A percentile compares a stretch with the other conserved stretches of the same genome.
phyloP scores from a whole-genome alignment of 2,797 vertebrate species.

The Danio tinwini region DNA sequence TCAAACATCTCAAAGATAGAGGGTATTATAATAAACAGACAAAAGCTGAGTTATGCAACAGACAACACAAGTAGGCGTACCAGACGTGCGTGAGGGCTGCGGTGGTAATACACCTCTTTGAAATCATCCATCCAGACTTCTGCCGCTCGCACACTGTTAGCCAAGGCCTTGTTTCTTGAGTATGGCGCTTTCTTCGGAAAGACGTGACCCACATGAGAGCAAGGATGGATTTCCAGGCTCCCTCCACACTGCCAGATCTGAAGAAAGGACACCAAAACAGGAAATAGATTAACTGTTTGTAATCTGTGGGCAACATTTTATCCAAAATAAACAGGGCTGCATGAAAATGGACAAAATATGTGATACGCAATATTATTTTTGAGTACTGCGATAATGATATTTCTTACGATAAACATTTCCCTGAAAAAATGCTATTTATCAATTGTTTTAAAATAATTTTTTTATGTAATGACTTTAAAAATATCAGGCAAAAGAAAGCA shows the following conservation, averaged over 20 bases:
- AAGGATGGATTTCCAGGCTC: constrained; percentile 92
- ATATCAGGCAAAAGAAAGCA: too few relatives aligned
- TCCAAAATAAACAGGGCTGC: too few relatives aligned
- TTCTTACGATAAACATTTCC: too few relatives aligned
- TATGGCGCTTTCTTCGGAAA: constrained; percentile 90
- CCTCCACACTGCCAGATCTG: constrained; percentile 98
- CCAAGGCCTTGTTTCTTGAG: constrained; percentile 85
- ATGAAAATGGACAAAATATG: too few relatives aligned
- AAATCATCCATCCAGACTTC: constrained; percentile 91
- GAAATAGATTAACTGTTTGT: neutral
- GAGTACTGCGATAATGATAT: too few relatives aligned
- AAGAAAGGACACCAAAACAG: neutral
- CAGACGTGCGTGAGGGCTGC: constrained; percentile 88
- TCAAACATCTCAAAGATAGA: constrained; percentile 43
- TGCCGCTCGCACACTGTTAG: constrained; percentile 87
- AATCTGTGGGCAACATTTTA: neutral
- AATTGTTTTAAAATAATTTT: too few relatives aligned
- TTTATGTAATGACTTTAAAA: too few relatives aligned
- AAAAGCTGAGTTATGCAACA: constrained; percentile 30
- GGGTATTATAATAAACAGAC: constrained; percentile 43
- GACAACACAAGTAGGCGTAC: constrained; percentile 75
- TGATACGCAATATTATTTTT: too few relatives aligned
- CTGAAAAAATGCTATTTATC: too few relatives aligned
- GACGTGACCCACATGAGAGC: constrained; percentile 89
- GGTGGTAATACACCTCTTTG: constrained; percentile 87